Conservation (phyloP, 1,140 invertebrate species). For the Plutomurus gul region DNA sequence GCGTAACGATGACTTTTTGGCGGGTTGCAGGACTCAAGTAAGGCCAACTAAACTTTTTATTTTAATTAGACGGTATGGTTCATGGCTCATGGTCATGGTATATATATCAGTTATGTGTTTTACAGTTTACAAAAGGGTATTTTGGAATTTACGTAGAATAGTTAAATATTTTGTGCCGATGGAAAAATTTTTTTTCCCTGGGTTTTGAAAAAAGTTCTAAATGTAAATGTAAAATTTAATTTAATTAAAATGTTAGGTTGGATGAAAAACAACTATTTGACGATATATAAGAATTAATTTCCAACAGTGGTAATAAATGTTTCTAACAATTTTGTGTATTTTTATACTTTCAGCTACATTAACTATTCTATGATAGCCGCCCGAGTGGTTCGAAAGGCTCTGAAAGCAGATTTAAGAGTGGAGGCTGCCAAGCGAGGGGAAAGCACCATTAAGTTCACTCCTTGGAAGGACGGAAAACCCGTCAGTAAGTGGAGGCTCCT, state of each 20-base stretch:
- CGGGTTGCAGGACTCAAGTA: conserved; percentile 53
- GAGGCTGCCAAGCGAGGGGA: conserved; percentile 78
- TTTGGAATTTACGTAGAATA: too few species aligned
- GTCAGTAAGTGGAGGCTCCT: conserved; percentile 67
- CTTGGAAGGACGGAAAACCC: conserved; percentile 84
- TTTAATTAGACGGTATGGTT: not conserved
- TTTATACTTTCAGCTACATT: conserved; percentile 76
- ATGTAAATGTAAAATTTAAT: too few species aligned
- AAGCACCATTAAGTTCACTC: conserved; percentile 75
- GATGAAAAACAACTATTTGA: too few species aligned
- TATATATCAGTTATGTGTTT: not conserved
- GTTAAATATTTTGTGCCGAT: too few species aligned
- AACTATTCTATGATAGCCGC: conserved; percentile 90
- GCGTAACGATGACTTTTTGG: conserved; percentile 52
- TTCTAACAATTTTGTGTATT: too few species aligned
- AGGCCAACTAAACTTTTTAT: not conserved
- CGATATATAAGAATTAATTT: too few species aligned
- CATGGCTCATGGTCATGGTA: not conserved
- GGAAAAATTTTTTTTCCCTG: too few species aligned
- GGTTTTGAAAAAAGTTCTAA: too few species aligned
- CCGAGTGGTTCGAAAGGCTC: conserved; percentile 72
- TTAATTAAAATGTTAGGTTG: too few species aligned
- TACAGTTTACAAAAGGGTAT: too few species aligned
- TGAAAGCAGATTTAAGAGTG: conserved; percentile 72
- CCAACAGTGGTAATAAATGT: too few species aligned